These are phyloP conservation scores for Melipona quadrifasciata DNA, from an alignment of 1,140 invertebrate species.

Conservation along the genomic window DNA sequence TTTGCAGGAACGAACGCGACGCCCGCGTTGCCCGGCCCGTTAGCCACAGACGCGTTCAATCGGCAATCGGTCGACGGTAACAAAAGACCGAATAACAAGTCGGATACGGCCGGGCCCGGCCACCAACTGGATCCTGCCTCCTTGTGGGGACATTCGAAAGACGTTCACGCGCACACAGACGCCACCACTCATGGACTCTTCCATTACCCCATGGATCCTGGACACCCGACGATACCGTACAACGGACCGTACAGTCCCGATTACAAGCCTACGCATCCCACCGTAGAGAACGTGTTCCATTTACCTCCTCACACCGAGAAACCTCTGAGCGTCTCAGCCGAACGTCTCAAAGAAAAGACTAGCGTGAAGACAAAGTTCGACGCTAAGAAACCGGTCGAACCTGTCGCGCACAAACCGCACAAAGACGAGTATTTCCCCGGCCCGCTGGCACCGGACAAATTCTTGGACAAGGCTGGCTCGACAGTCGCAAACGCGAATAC, in stretches of 20 bases:
- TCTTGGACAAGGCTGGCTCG: conserved; percentile 55
- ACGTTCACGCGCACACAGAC: conserved; percentile 32
- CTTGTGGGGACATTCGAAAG: conserved; percentile 51
- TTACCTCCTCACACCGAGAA: conserved; percentile 69
- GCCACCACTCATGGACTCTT: conserved; percentile 53
- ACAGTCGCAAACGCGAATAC: not conserved
- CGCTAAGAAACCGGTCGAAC: conserved; percentile 76
- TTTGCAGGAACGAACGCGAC: conserved; percentile 79
- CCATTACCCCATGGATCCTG: conserved; percentile 80
- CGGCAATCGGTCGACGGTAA: conserved; percentile 61
- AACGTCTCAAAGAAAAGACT: conserved; percentile 66
- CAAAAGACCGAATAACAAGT: conserved; percentile 69
- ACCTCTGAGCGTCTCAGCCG: conserved; percentile 41
- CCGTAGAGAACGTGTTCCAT: conserved; percentile 75
- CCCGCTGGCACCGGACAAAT: conserved; percentile 73
- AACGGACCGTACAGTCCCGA: conserved; percentile 80
- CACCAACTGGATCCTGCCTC: conserved; percentile 63
- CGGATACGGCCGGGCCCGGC: conserved; percentile 59
- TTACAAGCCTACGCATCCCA: conserved; percentile 75
- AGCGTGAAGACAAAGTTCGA: conserved; percentile 66
- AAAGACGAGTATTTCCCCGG: conserved; percentile 74
- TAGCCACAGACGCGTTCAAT: conserved; percentile 66
- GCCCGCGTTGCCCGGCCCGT: conserved; percentile 69
- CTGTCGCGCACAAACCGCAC: conserved; percentile 64
- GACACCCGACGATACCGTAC: conserved; percentile 76